Base-by-base conservation (phyloP, 1,140 invertebrate genomes). In the Hyles euphorbiae region DNA sequence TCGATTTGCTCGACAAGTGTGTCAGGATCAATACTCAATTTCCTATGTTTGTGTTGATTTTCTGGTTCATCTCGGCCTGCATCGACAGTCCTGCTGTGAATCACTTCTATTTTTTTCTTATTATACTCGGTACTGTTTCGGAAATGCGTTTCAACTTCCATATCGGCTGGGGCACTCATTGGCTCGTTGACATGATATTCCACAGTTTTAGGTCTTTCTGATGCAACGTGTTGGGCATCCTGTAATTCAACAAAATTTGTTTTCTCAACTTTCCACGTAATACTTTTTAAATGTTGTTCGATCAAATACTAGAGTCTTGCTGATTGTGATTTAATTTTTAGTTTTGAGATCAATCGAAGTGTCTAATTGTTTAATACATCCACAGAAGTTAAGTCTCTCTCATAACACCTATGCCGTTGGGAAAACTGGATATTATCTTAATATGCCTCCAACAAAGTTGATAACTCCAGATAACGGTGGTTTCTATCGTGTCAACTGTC, bases 1-100 rank as follows among this genome's bases (percentile, higher is more conserved):
- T 89, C 88, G 51, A 89, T 89, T 72, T 89, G 83, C 60, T 79
- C 74, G 4, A 86, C 86, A 0, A 78, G 70, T 0, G 58, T 63
- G 8, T 10, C 10, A 44, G 40, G 50, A 4, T 50, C 54, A 33
- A 48, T 33, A 8, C 22, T 56, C 6, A 34, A 33, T 5, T 32
- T 56, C 5, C 51, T 50, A 8, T 54, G 51, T 49, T 57, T 60
- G 34, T 51, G 47, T 34, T 64, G 55, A 22, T 33, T 53, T 48
- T 48, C 10, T 5, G 53, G 3, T 12, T 54, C 12, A 54, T n/a
- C 7, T 36, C 12, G 12, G 11, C 5, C 36, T 45, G 5, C n/a
- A 40, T 40, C 36, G 4, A 49, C 7, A 8, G 43, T 12, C 6
- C 36, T 36, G 3, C 33, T 43, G 10, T 22, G n/a, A n/a, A 40